Evolutionary conservation across 2,113 vertebrate species (phyloP).

Genomic region (Sylvia atricapilla): DNA sequence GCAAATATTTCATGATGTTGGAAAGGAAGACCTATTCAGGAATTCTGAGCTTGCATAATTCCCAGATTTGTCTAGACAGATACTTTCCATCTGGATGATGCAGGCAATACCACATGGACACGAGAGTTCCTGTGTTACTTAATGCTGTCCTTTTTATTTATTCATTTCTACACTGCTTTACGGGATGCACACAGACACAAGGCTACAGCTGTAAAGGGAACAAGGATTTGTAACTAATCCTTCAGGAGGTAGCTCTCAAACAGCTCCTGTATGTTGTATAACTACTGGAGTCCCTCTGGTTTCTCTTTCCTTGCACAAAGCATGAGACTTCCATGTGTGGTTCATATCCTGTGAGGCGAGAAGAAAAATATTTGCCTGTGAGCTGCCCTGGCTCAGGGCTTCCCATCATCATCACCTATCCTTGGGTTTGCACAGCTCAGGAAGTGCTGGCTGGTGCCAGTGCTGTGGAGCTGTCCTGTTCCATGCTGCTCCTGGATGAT

Average conservation of each 20-base stretch:
- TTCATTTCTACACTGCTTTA: neutral
- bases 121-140: neutral
- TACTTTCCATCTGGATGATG: constrained; percentile 25
- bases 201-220: neutral
- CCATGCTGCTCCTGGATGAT: neutral
- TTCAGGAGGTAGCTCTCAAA: neutral
- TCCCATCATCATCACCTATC: neutral
- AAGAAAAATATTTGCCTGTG: neutral
- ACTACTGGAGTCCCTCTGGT: neutral
- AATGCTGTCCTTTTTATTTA: neutral
- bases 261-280: neutral
- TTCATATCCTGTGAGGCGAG: neutral
- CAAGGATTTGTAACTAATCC: neutral
- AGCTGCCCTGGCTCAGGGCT: neutral
- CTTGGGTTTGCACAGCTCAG: neutral
- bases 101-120: neutral
- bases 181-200: neutral
- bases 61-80: constrained; percentile 22
- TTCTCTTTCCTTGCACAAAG: neutral
- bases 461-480: neutral
- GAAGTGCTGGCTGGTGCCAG: neutral
- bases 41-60: constrained; percentile 22
- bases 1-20: neutral
- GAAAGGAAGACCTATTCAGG: neutral
- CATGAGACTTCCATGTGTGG: neutral